Percentiles rank a stretch among this genome's conserved stretches.
These are phyloP conservation scores for Sciurus vulgaris DNA, from an alignment of 2,797 vertebrate genomes.

Conservation along the genomic window DNA sequence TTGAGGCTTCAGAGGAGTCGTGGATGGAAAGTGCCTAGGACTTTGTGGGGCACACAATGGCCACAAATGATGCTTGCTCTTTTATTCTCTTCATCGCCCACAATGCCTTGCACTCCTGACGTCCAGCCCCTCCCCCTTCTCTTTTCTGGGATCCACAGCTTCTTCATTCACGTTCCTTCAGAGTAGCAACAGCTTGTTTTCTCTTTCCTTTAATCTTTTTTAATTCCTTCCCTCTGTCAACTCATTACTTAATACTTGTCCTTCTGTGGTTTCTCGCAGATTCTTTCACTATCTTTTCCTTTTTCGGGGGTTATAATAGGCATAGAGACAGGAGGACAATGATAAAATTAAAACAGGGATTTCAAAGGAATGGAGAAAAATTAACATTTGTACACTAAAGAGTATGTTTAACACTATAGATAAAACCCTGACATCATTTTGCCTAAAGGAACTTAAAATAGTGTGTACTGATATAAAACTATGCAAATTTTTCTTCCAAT, in stretches of 20 bases:
- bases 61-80: too few species aligned
- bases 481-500: neutral
- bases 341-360: neutral
- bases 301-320: neutral
- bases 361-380: constrained; percentile 19
- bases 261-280: neutral
- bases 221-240: neutral
- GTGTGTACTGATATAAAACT: neutral
- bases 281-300: neutral
- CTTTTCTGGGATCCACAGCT: neutral
- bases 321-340: neutral
- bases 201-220: constrained; percentile 23
- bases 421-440: constrained; percentile 52
- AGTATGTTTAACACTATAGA: neutral
- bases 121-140: neutral
- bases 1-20: neutral
- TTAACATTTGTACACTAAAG: neutral
- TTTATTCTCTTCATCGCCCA: neutral
- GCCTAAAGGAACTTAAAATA: constrained; percentile 16
- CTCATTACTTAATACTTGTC: neutral
- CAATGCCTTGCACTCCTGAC: neutral
- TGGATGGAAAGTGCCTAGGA: neutral
- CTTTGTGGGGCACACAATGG: neutral
- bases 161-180: neutral
- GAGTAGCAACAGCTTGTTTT: neutral